Base-by-base conservation (phyloP, 2,797 vertebrate species). In the Mormyrops boulengeri region DNA sequence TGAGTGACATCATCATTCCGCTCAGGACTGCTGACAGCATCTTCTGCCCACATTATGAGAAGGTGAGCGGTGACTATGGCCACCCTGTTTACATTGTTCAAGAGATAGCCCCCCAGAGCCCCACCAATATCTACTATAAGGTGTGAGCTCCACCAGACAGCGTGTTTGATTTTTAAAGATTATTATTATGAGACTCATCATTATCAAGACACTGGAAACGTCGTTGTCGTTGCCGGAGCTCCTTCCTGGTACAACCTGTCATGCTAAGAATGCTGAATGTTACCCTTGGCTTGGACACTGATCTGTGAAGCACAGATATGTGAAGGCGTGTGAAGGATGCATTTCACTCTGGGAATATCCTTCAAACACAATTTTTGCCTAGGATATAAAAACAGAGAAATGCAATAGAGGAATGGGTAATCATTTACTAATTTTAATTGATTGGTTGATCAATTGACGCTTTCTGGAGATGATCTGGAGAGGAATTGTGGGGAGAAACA, bases 71-170 rank as follows among this genome's bases (percentile, higher is more conserved):
- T 2, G 98, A 99, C 94, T 99, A 99, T 69, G 98, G 98, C 92
- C 96, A 98, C 91, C 98, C 98, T 0, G 98, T 99, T 92, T 99
- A 99, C 95, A 99, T 99, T 90, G 98, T 99, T 88, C 98, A 99
- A 95, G 98, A 99, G 95, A 97, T 99, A 96, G 96, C 97, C 26
- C 97, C 98, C 82, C 98, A 98, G 95, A 99, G 94, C 91, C 98
- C 98, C 80, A 97, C 98, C 92, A 99, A 99, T 95, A 96, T 99
- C 94, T 99, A 96, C 95, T 97, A 97, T 91, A 97, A 96, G 93
- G 96, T 97, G 97, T 99, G 96, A 97, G n/a, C 82, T 26, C 19
- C n/a, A 41, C 34, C 44, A 4, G 55, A n/a, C 22, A 55, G 12
- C 14, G 26, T 1, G 14, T 89, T 57, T 47, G n/a, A 55, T 47